Base-by-base conservation (phyloP, 2,888 invertebrate genomes). In the Hypselothyrea guttata region DNA sequence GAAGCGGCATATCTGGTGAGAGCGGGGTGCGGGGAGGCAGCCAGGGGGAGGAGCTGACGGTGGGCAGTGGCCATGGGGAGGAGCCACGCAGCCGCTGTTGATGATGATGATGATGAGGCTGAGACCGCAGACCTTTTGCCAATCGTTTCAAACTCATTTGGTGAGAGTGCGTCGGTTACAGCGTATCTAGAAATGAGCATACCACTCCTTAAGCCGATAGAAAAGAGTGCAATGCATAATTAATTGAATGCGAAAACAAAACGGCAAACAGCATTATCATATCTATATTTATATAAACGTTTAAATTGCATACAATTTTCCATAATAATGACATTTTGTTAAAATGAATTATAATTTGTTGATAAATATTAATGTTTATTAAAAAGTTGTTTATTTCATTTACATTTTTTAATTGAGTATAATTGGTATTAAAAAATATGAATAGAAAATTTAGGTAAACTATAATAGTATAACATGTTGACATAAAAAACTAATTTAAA, bases 1-100 rank as follows among this genome's bases (percentile, higher is more conserved):
- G 78, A 78, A 84, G 78, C 82, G 86, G 83, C 85, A 74, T 71
- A 71, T 74, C 71, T 57, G 56, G 75, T 54, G 13, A 37, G 7
- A n/a, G 34, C 37, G 38, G 35, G 2, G 37, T 13, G 41, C 45
- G 22, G 30, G 31, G 30, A 13, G 4, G 5, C 30, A 7, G 8
- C 33, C 7, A 7, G n/a, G 16, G 18, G 35, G n/a, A 7, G 41
- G 18, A 11, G 4, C 33, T 33, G 15, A 15, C 22, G 8, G 46
- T 41, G 52, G 84, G 84, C 86, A 78, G 86, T 76, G 86, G 86
- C 75, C 55, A 55, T 22, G 62, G 30, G 51, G 33, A 31, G 45
- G 45, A 60, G 59, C 79, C 71, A 73, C 81, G 76, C 70, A 69
- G 78, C 33, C 58, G 45, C 57, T 65, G 49, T 15, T 74, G 75